Conservation (phyloP, 2,888 invertebrate species). For the Altica lythri region DNA sequence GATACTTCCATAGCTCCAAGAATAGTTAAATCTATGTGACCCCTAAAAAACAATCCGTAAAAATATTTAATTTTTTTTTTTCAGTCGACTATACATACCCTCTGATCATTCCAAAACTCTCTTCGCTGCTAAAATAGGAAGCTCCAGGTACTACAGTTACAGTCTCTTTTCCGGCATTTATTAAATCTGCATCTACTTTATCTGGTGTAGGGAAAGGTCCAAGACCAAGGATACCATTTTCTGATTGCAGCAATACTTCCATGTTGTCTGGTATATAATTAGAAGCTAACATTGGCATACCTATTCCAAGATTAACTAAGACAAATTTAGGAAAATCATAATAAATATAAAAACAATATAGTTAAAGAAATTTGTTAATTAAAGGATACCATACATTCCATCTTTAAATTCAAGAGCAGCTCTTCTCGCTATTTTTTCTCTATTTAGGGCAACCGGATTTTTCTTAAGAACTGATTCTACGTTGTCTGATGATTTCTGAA, state of each 20-base stretch:
- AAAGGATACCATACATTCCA: slow-evolving; percentile 89
- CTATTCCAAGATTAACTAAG: slow-evolving; percentile 85
- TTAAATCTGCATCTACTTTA: slow-evolving; percentile 89
- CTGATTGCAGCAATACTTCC: slow-evolving; percentile 90
- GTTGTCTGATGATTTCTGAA: slow-evolving; percentile 56
- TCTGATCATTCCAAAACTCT: slow-evolving; percentile 98
- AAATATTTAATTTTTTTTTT: slow-evolving; percentile 21
- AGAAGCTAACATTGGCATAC: slow-evolving; percentile 94
- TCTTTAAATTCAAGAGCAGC: slow-evolving; percentile 95
- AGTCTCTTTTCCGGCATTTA: slow-evolving; percentile 99
- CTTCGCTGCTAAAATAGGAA: slow-evolving; percentile 93
- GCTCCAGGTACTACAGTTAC: slow-evolving; percentile 89
- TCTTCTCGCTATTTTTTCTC: slow-evolving; percentile 88
- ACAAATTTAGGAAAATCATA: no score
- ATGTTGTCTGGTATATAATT: slow-evolving; percentile 89
- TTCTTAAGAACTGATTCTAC: slow-evolving; percentile 42
- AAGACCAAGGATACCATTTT: slow-evolving; percentile 96
- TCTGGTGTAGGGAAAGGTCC: slow-evolving; percentile 88
- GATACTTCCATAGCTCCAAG: slow-evolving; percentile 99
- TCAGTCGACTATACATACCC: slow-evolving; percentile 63
- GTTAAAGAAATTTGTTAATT: no score
- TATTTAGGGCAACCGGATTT: slow-evolving; percentile 64
- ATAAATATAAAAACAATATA: neutral
- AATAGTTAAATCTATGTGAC: slow-evolving; percentile 94
- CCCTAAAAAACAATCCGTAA: slow-evolving; percentile 61